Base-by-base conservation (phyloP, 2,797 vertebrate species). In the Mastacembelus armatus region DNA sequence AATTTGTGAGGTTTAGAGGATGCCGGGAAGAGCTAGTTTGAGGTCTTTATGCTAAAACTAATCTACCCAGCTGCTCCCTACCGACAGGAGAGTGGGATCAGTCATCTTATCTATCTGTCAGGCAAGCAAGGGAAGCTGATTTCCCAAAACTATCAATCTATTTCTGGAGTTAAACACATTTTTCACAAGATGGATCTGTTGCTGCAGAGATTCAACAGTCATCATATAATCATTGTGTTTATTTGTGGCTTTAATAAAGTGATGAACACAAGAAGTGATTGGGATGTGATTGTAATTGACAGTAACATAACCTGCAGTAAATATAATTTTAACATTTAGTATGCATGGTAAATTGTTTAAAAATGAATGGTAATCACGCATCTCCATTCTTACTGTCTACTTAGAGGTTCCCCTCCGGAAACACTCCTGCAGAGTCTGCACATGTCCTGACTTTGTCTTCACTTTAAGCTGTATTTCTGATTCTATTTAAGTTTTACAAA, bases 401-500 rank as follows among this genome's bases (percentile, higher is more conserved):
- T 19, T 16, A 50, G 19, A 63, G 47, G 18, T 29, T 18, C 4
- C 44, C 30, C n/a, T n/a, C 26, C 47, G n/a, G 27, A 14, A 43
- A 40, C 38, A 32, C 30, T 51, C 39, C 50, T 35, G 45, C 35
- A 43, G 14, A 56, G 21, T 44, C 24, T n/a, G n/a, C 38, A 18
- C 48, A 50, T 18, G 21, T 10, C 21, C 10, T 36, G 26, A 49
- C 19, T 59, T 48, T 29, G 22, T 55, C 40, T 66, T 68, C 71
- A 71, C 71, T 71, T 49, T 40, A 35, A 26, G 44, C 65, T 70
- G 55, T 27, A 40, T 81, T 79, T 85, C 76, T 64, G 72, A 83
- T 85, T 83, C 66, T 33, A 66, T 72, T 69, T 85, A 72, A 85
- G 71, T 81, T 83, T 74, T 40, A 59, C 74, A 88, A 91, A 90